These are phyloP conservation scores for Ichneumoninae sp. DNA, from an alignment of 2,888 invertebrate species.

Conservation along the genomic window DNA sequence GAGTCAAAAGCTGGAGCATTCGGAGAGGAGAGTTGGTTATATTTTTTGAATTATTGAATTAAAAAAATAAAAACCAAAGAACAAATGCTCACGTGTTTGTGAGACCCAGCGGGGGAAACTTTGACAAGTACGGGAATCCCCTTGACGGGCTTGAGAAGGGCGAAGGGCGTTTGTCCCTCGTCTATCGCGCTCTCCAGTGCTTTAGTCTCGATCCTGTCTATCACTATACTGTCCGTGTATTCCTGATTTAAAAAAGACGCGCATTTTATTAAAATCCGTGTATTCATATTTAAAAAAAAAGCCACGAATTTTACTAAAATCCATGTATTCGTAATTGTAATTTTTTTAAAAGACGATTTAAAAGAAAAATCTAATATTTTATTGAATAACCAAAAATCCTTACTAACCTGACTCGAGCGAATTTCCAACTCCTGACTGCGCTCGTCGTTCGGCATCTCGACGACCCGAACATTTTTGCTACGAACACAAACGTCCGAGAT, in stretches of 20 bases:
- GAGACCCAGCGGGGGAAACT: conserved; percentile 82
- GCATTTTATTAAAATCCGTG: background rate
- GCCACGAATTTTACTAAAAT: too few relatives aligned
- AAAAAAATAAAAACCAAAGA: conserved; percentile 71
- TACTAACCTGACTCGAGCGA: conserved; percentile 76
- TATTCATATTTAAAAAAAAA: too few relatives aligned
- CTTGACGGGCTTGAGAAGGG: conserved; percentile 88
- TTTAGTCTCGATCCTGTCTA: conserved; percentile 90
- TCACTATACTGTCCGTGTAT: conserved; percentile 87
- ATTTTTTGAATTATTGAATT: conserved; percentile 13
- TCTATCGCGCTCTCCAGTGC: conserved; percentile 89
- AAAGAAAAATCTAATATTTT: background rate
- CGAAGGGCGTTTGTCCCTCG: conserved; percentile 89
- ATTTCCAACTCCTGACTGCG: conserved; percentile 76
- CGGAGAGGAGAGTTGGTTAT: background rate
- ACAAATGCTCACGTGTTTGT: conserved; percentile 83
- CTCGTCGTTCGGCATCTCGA: conserved; percentile 80
- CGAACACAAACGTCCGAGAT: conserved; percentile 49
- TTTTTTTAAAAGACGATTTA: background rate
- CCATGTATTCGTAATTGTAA: too few relatives aligned
- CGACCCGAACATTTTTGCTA: conserved; percentile 81
- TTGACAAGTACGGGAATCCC: conserved; percentile 90
- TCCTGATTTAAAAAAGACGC: conserved; percentile 64
- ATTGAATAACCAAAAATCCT: background rate
- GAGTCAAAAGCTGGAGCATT: conserved; percentile 87